Evolutionary conservation across 2,113 vertebrate species (phyloP).

Genomic region (Ictidomys tridecemlineatus): DNA sequence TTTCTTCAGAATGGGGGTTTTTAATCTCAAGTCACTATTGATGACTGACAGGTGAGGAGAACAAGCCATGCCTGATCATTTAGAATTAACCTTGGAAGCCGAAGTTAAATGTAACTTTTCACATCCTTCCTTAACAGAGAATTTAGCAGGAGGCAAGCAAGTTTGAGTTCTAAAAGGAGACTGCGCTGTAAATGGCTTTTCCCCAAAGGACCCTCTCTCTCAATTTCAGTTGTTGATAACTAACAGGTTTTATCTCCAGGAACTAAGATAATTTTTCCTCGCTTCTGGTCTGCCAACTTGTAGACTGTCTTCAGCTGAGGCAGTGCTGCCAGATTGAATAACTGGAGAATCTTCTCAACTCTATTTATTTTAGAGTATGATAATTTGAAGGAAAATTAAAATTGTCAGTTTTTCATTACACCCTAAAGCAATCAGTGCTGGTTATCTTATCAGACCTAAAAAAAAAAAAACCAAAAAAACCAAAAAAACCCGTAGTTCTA

Average conservation of each 20-base stretch:
- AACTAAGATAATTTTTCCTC: slow-evolving; percentile 80
- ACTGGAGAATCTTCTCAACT: slow-evolving; percentile 64
- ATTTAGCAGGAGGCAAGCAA: slow-evolving; percentile 41
- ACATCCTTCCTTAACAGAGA: slow-evolving; percentile 38
- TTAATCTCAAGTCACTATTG: neutral
- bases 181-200: slow-evolving; percentile 43
- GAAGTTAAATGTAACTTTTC: slow-evolving; percentile 34
- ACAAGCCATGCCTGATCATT: neutral
- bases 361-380: slow-evolving; percentile 80
- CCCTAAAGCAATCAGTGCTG: slow-evolving; percentile 44
- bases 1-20: neutral
- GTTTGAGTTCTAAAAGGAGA: slow-evolving; percentile 50
- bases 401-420: slow-evolving; percentile 76
- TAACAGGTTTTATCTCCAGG: slow-evolving; percentile 81
- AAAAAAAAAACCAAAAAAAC: no score
- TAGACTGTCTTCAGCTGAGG: slow-evolving; percentile 71
- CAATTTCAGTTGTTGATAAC: slow-evolving; percentile 76
- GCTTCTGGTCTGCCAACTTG: slow-evolving; percentile 71
- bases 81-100: neutral
- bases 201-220: slow-evolving; percentile 71
- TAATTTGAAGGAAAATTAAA: slow-evolving; percentile 80
- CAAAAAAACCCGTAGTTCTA: slow-evolving; percentile 44
- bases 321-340: slow-evolving; percentile 71
- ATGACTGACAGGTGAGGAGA: neutral
- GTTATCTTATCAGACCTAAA: slow-evolving; percentile 70